Evolutionary conservation across 2,888 invertebrate species (phyloP), one percentile per base, ranked within the genome.

Genomic region (Coelopa pilipes): DNA sequence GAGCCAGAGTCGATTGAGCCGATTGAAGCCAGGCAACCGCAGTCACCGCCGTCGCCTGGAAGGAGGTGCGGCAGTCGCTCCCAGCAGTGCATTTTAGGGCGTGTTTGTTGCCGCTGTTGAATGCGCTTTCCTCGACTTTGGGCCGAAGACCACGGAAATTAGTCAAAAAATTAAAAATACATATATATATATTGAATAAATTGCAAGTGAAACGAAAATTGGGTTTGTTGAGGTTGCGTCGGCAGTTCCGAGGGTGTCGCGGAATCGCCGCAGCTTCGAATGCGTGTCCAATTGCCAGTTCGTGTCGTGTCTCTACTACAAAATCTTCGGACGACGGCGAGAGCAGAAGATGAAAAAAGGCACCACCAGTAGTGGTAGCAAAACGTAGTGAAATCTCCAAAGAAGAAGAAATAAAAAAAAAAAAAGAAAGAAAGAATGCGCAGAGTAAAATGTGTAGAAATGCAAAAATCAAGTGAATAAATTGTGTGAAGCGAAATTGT

Each of bases 281-380:
- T 53, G n/a, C 53, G 73, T 11, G 69, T 45, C 21, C 55, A 72
- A 77, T 78, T 75, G 76, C 73, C 75, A 75, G 69, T 76, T 79
- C 75, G 67, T 75, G 78, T 84, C 82, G 81, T 83, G 83, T 84
- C 63, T 84, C 67, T 85, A 85, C 84, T 83, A 82, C 84, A 82
- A 81, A 13, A 67, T n/a, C 45, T 55, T 21, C n/a, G 34, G 34
- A 45, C 17, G 21, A 21, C 34, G 62, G 24, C 24, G 24, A n/a
- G 46, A 70, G 24, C 11, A 59, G 34, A 45, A 24, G 34, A 34
- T 62, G 62, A 34, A 24, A 60, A 53, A 47, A 69, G n/a, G 46
- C 17, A 47, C 45, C 45, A 53, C 21, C 24, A 53, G 55, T 12
- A 49, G 21, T 50, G 57, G 24, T 55, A 45, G 69, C 9, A 49